A percentile compares a stretch with the other conserved stretches of the same genome.
Evolutionary conservation across 2,113 vertebrate species (phyloP).

Genomic region (Sinocyclocheilus maitianheensis): DNA sequence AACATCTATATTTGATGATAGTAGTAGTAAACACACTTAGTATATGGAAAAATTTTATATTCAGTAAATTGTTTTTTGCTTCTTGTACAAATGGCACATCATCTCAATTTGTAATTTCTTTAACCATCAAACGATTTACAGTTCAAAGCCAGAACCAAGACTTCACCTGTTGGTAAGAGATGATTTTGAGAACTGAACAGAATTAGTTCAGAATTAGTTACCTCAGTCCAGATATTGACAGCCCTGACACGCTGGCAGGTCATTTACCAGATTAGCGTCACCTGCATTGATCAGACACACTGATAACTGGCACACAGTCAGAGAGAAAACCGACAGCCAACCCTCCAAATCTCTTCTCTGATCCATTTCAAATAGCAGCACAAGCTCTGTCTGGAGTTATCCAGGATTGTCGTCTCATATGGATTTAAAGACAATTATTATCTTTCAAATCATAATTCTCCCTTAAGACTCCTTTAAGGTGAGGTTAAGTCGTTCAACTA

Average conservation of each 20-base stretch:
- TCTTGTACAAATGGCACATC: not conserved
- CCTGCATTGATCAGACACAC: conserved; percentile 54
- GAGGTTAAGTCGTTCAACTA: not conserved
- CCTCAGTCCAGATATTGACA: conserved; percentile 44
- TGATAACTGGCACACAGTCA: conserved; percentile 57
- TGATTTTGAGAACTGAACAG: conserved; percentile 54
- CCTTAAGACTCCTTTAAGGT: not conserved
- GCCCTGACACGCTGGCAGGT: conserved; percentile 43
- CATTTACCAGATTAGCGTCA: conserved; percentile 57
- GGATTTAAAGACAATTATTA: not conserved
- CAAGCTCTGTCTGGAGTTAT: not conserved
- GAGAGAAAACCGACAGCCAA: conserved; percentile 45
- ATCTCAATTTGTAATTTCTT: not conserved
- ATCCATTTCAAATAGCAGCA: conserved; percentile 11
- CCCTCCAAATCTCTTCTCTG: not conserved
- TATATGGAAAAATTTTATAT: too few species aligned
- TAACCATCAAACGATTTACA: not conserved
- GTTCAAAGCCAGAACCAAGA: not conserved
- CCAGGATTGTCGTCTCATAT: not conserved
- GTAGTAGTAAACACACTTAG: too few species aligned
- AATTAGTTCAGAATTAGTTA: conserved; percentile 12
- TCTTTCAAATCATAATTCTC: not conserved
- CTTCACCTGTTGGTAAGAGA: conserved; percentile 16
- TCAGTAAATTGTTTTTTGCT: not conserved
- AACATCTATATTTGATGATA: too few species aligned